phyloP scores from a whole-genome alignment of 2,113 vertebrate species.

The Oreocharis arfaki region DNA sequence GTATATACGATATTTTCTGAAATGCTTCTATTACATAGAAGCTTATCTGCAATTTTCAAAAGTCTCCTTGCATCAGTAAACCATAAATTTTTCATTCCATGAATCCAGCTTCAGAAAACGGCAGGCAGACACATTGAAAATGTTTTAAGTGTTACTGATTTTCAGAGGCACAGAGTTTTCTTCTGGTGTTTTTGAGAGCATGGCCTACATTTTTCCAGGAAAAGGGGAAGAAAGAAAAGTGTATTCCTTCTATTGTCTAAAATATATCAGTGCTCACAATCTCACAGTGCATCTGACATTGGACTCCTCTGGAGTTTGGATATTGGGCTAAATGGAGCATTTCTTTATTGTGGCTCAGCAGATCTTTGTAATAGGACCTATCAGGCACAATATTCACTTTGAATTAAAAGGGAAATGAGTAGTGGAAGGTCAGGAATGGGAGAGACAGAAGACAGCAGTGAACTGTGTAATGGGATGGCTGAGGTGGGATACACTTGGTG shows the following conservation, averaged over 20 bases:
- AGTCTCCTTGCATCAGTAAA: background rate
- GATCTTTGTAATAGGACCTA: background rate
- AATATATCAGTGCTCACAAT: background rate
- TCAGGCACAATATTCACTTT: background rate
- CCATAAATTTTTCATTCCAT: background rate
- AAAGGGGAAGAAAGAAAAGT: background rate
- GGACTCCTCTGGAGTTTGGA: background rate
- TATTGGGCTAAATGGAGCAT: background rate
- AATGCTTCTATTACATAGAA: background rate
- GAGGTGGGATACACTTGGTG: background rate
- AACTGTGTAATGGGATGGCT: background rate
- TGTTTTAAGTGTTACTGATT: background rate
- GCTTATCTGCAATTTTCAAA: background rate
- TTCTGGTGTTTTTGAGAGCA: background rate
- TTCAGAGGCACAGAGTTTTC: background rate
- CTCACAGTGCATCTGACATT: background rate
- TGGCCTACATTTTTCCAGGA: background rate
- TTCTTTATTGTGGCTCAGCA: background rate
- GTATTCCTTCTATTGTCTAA: background rate
- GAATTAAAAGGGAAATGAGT: slow-evolving; percentile 18
- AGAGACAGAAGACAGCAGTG: background rate
- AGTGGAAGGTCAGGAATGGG: background rate
- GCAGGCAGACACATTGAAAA: background rate
- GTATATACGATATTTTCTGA: background rate
- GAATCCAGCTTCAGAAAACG: background rate